Evolutionary conservation across 2,888 invertebrate genomes (phyloP), one percentile per base, ranked within the genome.

Genomic region (Lycia hirtaria): DNA sequence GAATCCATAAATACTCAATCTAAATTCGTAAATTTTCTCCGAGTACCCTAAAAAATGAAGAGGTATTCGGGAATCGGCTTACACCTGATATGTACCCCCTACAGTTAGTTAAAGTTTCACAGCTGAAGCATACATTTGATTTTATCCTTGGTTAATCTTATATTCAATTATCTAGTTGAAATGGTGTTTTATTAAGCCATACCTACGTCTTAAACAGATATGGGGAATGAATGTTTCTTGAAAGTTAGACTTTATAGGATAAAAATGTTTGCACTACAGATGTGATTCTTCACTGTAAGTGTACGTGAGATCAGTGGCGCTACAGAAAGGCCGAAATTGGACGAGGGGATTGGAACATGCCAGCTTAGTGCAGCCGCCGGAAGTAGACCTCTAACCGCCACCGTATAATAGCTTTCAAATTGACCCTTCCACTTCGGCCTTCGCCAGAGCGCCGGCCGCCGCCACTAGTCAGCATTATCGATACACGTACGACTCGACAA

Each of bases 391-490:
- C 85, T 87, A 88, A 82, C 88, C 85, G 84, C 88, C 81, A 80
- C 80, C 82, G 86, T 89, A 89, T 90, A 91, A 92, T 91, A 87
- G 89, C 87, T 85, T 85, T 82, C 80, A 90, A 90, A 90, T 90
- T 89, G 89, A 89, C 87, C 88, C 85, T 85, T 85, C 83, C 77
- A 83, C 80, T 83, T 74, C 77, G 74, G 80, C 74, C 73, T 82
- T 72, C 75, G 76, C 71, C 48, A 45, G 54, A 65, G 63, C 64
- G 56, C 56, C 14, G 35, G n/a, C 51, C 74, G 75, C 69, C 58
- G 64, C 58, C 69, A 67, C 72, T 74, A 60, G 69, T 78, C 73
- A 79, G 79, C 75, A 76, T 76, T 80, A 80, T 75, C 69, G 69
- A 58, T 63, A 61, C 65, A 58, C 49, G 58, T 68, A 66, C 38